Evolutionary conservation across 2,797 vertebrate species (phyloP), one percentile per base, ranked within the genome.

Genomic region (Menidia menidia): DNA sequence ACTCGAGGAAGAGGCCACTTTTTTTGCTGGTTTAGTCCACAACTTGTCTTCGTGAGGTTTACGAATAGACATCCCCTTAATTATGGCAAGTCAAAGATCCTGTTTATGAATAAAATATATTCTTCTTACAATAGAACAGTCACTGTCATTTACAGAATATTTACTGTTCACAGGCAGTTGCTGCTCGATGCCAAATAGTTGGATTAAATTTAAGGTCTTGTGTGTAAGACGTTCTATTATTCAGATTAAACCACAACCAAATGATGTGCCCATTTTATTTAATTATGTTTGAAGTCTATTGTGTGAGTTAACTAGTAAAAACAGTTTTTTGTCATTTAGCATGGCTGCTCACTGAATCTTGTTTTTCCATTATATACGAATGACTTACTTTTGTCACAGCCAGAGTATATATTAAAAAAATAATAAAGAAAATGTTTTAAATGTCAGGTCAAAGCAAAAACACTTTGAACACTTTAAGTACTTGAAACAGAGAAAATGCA

Each of bases 401-500:
- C 85, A 79, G 83, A 66, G 62, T 52, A 47, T n/a, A 44, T 35
- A 52, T 51, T 16, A 47, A 69, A 68, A 65, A 60, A 72, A 18
- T 30, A 56, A 72, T 69, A 62, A 53, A 2, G 60, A 77, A 48
- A 15, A 75, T 82, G 71, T 86, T 90, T 88, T 83, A 84, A 60
- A 85, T 84, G 63, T 25, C 11, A 73, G 56, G 35, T 73, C 35
- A 68, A 73, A 78, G 69, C 44, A 80, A 70, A 81, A 64, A 62
- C 9, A 25, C 5, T 72, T 63, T 25, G 25, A 52, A 80, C 73
- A 80, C 16, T 83, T 89, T 56, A 67, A 81, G 64, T 80, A 81
- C 80, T 92, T 86, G 64, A 89, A 62, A 86, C 68, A 83, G 71
- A 76, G 57, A 85, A 64, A 78, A 82, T 83, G 62, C 51, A 66